phyloP scores from a whole-genome alignment of 1,140 invertebrate genomes.

The Heterodera schachtii region DNA sequence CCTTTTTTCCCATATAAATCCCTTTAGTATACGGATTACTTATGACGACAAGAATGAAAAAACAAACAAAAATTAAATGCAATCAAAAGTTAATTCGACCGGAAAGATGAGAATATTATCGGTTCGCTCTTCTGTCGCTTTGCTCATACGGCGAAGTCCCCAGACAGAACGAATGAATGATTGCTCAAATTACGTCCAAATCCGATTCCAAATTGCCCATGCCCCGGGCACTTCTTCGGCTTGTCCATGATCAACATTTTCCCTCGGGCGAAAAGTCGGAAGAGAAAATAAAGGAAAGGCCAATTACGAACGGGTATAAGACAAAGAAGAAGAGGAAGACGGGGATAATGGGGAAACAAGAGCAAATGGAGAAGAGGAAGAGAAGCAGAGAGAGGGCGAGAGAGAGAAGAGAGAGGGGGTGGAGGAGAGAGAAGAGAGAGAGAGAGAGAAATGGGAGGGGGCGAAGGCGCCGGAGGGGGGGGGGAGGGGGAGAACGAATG shows the following conservation, averaged over 20 bases:
- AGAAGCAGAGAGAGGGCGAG: not conserved
- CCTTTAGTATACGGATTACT: too few species aligned
- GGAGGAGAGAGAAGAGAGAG: not conserved
- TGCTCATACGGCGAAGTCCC: not conserved
- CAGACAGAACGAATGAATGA: not conserved
- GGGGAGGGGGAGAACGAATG: not conserved
- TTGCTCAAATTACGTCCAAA: not conserved
- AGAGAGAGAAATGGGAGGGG: not conserved
- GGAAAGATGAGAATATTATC: too few species aligned
- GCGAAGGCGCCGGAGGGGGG: too few species aligned
- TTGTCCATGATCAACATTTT: not conserved
- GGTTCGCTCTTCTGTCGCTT: not conserved
- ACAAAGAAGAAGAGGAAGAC: not conserved
- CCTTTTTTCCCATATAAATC: too few species aligned
- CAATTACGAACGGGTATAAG: not conserved
- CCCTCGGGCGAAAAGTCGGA: not conserved
- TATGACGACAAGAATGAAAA: too few species aligned
- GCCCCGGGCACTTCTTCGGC: not conserved
- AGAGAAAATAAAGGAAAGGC: not conserved
- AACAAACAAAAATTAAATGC: too few species aligned
- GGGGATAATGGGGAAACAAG: not conserved
- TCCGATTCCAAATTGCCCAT: not conserved
- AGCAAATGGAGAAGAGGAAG: not conserved
- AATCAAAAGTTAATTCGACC: too few species aligned
- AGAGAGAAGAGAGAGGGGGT: too few species aligned